phyloP scores from a whole-genome alignment of 2,888 invertebrate species.

The Volucella bombylans region DNA sequence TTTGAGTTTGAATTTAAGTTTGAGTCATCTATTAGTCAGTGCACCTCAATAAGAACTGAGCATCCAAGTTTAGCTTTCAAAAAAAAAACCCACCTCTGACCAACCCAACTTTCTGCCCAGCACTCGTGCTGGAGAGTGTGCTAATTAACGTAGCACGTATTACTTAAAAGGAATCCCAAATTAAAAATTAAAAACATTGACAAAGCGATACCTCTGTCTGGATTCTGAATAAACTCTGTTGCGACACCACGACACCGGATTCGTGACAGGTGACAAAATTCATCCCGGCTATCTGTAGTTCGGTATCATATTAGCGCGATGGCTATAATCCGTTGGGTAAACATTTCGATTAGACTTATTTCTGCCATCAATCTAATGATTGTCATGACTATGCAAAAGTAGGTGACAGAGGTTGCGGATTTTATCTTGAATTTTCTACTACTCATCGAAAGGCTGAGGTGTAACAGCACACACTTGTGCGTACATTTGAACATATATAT shows the following conservation, averaged over 20 bases:
- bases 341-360: slow-evolving; percentile 11
- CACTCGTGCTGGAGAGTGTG: neutral
- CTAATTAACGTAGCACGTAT: slow-evolving; percentile 16
- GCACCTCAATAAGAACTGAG: neutral
- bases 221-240: neutral
- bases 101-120: neutral
- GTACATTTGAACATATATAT: too few species aligned
- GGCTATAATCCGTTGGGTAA: slow-evolving; percentile 36
- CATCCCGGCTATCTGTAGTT: slow-evolving; percentile 14
- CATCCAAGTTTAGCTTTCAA: neutral
- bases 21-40: slow-evolving; percentile 2
- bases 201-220: neutral
- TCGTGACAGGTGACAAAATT: neutral
- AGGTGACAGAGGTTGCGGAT: neutral
- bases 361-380: slow-evolving; percentile 10
- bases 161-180: slow-evolving; percentile 4
- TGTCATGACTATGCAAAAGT: neutral
- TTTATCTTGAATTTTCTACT: neutral
- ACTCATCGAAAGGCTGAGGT: too few species aligned
- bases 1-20: slow-evolving; percentile 11
- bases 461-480: too few species aligned
- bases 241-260: slow-evolving; percentile 21
- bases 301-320: slow-evolving; percentile 24
- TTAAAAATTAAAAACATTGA: neutral
- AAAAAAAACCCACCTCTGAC: neutral